Evolutionary conservation across 2,888 invertebrate species (phyloP), one percentile per base, ranked within the genome.

Genomic region (Tinea pellionella): DNA sequence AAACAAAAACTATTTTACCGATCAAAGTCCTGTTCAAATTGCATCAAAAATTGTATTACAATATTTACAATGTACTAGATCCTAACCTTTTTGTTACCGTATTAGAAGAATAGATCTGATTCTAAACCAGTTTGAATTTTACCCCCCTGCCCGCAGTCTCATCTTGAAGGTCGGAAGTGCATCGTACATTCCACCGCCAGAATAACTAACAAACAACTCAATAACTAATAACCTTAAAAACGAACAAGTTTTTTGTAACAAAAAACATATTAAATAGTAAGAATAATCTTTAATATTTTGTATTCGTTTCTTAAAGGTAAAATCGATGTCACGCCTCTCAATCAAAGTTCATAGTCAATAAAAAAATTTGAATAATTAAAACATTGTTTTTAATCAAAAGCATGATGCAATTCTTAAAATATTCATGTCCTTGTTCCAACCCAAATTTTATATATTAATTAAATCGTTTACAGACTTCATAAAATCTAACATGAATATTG

Each of bases 161-260:
- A 12, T 15, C 47, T 6, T 24, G 18, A 53, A 53, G 18, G 24
- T 53, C 53, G 53, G 53, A 53, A 53, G 53, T 53, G 53, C 53
- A 53, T 24, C 24, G 24, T 2, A 24, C 53, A 53, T 53, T 53
- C 53, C 53, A 16, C 18, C 18, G 53, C 12, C 24, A 18, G 12
- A 53, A 24, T 24, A 6, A 47, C 18, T 47, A 47, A 8, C 8
- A 42, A 2, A n/a, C n/a, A n/a, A n/a, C n/a, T n/a, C n/a, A n/a
- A n/a, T n/a, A n/a, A n/a, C n/a, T n/a, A n/a, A n/a, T n/a, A n/a
- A n/a, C n/a, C n/a, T n/a, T n/a, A n/a, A n/a, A n/a, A n/a, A n/a
- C n/a, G n/a, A n/a, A n/a, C n/a, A n/a, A n/a, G n/a, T n/a, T n/a
- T n/a, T n/a, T n/a, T n/a, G n/a, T n/a, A n/a, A n/a, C n/a, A n/a